Base-by-base conservation (phyloP, 1,140 invertebrate species). In the Orchestia grillus region DNA sequence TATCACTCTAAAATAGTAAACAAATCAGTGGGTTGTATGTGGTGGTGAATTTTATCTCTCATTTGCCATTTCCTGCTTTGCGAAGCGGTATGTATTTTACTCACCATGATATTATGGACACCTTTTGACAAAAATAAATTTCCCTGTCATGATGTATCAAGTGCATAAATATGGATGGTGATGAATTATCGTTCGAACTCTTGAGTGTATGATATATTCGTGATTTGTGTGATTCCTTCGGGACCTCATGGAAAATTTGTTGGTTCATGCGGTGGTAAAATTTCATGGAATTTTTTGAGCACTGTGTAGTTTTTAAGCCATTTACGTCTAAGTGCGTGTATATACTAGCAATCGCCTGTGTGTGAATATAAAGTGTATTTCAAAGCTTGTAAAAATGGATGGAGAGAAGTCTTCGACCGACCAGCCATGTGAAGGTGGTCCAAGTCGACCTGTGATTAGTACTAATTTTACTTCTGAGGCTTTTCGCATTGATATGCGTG, bases 381-480 rank as follows among this genome's bases (percentile, higher is more conserved):
- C 43, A 90, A 90, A 42, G 8, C 43, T 90, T 4, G 28, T 42
- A 90, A 87, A 90, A 42, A 90, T 90, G 88, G 88, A 90, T 42
- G 88, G 88, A 42, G 88, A 90, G 43, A 41, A 90, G 43, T 36
- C 88, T 90, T 42, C 36, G 28, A 28, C 28, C 42, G 88, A 90
- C 41, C 23, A 90, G 41, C 43, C 88, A 11, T 23, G 88, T 94
- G 92, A 44, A 28, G 44, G 44, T 11, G 92, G 41, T 94, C 19
- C 43, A 47, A 47, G 92, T 47, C 92, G 36, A 47, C 92, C 92
- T 45, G 43, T 44, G 92, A 47, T 40, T 47, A 94, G 36, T 40
- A 96, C 96, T 41, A 96, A 96, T 91, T 96, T 87, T 41, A 91
- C 96, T 6, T 91, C 87, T 90, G 96, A 96, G 77, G 90, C 96